Conservation (phyloP, 2,888 invertebrate species). For the Dynastes tityus region DNA sequence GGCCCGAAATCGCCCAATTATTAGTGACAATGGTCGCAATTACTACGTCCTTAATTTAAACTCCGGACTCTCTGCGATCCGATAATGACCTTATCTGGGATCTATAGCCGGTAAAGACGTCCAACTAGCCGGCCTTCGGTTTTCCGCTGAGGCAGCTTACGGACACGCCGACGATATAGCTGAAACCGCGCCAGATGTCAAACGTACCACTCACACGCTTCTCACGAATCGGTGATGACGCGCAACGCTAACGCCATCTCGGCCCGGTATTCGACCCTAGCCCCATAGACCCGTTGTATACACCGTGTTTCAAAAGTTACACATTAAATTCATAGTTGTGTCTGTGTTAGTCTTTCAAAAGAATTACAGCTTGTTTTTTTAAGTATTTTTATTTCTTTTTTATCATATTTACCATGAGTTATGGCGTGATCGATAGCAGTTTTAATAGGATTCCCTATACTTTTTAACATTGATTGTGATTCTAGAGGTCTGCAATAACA, state of each 20-base stretch:
- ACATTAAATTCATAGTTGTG: no score
- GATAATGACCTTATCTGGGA: constrained; percentile 49
- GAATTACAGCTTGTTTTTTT: no score
- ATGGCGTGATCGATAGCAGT: no score
- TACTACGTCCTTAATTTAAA: constrained; percentile 50
- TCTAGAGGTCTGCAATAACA: no score
- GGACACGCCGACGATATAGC: background rate
- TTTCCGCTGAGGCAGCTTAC: constrained; percentile 39
- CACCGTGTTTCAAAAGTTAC: background rate
- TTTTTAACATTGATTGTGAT: no score
- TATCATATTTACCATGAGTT: no score
- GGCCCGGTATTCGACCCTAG: constrained; percentile 7
- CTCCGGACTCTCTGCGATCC: constrained; percentile 42
- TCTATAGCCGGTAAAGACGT: constrained; percentile 21
- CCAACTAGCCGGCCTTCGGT: constrained; percentile 36
- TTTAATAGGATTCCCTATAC: no score
- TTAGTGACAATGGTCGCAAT: constrained; percentile 50
- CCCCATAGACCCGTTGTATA: background rate
- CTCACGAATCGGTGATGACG: constrained; percentile 3
- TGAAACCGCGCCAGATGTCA: constrained; percentile 10
- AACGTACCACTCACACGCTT: background rate
- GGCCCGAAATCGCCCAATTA: constrained; percentile 45
- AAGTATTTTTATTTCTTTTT: no score
- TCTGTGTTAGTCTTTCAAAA: no score
- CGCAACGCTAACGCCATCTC: background rate